These are phyloP conservation scores for Cryptophagus acutangulus DNA, from an alignment of 2,888 invertebrate species.

Conservation along the genomic window DNA sequence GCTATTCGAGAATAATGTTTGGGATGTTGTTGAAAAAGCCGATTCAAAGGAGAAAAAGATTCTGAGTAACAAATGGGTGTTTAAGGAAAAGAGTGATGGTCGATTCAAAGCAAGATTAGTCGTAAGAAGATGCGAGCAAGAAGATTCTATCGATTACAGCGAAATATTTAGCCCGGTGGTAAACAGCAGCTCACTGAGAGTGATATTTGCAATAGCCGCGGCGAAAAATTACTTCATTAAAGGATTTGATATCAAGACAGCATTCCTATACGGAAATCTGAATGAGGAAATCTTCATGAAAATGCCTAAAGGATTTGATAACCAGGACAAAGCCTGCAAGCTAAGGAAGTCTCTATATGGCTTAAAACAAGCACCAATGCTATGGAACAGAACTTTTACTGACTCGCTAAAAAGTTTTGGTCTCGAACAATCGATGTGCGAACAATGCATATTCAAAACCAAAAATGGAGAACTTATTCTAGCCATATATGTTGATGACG, in stretches of 20 bases:
- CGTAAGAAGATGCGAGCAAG: conserved; percentile 5
- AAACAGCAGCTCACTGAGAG: conserved; percentile 1
- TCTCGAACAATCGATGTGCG: conserved; percentile 5
- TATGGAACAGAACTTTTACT: conserved; percentile 16
- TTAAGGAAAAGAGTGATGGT: conserved; percentile 6
- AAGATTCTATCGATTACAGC: conserved; percentile 4
- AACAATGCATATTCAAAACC: conserved; percentile 3
- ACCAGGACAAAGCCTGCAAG: conserved; percentile 11
- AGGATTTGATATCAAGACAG: conserved; percentile 6
- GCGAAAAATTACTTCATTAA: neutral
- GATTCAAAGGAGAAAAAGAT: no score
- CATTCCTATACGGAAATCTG: conserved; percentile 6
- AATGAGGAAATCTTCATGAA: conserved; percentile 5
- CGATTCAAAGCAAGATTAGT: conserved; percentile 8
- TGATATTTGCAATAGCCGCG: conserved; percentile 4
- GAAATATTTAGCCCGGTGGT: conserved; percentile 9
- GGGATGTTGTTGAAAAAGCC: no score
- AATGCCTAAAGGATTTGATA: conserved; percentile 2
- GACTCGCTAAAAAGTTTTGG: neutral
- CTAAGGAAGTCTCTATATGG: conserved; percentile 17
- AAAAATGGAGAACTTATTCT: neutral
- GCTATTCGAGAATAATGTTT: no score
- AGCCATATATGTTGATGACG: conserved; percentile 8
- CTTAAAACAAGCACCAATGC: conserved; percentile 15
- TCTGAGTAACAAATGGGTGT: conserved; percentile 8